Base-by-base conservation (phyloP, 2,888 invertebrate genomes). In the Amiota minor region DNA sequence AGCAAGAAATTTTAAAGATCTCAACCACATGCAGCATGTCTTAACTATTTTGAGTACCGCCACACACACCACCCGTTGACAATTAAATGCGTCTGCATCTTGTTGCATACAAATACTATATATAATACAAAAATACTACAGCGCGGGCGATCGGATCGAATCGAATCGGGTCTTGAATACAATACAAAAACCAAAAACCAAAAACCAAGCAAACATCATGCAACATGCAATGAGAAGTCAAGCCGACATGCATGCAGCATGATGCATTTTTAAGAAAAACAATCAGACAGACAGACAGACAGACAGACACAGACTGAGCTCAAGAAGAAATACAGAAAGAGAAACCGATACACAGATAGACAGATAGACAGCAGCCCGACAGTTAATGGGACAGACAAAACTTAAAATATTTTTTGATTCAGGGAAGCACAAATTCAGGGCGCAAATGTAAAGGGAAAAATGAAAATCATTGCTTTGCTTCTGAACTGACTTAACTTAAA, bases 41-140 rank as follows among this genome's bases (percentile, higher is more conserved):
- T n/a, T 50, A 50, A 50, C 9, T n/a, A n/a, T 50, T 50, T n/a
- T n/a, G 53, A 50, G 53, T 50, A n/a, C 35, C 35, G 14, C 11
- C 6, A 64, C 65, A n/a, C 12, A 6, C 10, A 45, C 67, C 67
- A 67, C 67, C 67, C 67, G 67, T 67, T 67, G 67, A 67, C 67
- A 67, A 67, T 67, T 50, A 67, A 67, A 67, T 67, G 67, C 50
- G 20, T 20, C 67, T 20, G 12, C 6, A 50, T n/a, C 53, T n/a
- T 50, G 53, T 35, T 35, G 35, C 35, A 35, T 35, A 35, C 35
- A 35, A 35, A 35, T 35, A 35, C 6, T 35, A 6, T 2, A 8
- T 35, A 35, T 6, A 35, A 35, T 23, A 35, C 62, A 59, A 59
- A 23, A 11, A 35, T 20, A 18, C 59, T 20, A 18, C 59, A 11